Evolutionary conservation across 2,113 vertebrate species (phyloP).

Genomic region (Entosphenus tridentatus): DNA sequence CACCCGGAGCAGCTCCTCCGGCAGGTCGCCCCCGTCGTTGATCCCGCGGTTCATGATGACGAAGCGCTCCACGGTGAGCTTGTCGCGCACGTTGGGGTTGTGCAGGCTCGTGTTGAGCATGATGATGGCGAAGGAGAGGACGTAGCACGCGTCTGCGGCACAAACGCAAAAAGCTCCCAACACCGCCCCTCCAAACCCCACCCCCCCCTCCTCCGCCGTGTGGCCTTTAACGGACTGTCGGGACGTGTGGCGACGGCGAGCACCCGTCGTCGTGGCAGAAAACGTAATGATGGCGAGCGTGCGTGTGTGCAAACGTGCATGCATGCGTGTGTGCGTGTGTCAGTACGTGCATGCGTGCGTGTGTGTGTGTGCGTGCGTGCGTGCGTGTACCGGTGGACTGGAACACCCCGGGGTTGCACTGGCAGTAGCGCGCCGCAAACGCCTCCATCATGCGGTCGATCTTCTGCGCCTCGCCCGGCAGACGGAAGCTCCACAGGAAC

Average conservation of each 20-base stretch:
- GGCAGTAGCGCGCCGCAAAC: slow-evolving; percentile 61
- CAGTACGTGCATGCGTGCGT: no score
- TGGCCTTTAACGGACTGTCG: no score
- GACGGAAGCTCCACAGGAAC: slow-evolving; percentile 74
- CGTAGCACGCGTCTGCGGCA: slow-evolving; percentile 64
- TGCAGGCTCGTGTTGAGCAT: slow-evolving; percentile 94
- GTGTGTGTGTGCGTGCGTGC: not conserved
- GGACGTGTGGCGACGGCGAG: no score
- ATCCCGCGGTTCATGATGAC: slow-evolving; percentile 73
- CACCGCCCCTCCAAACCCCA: no score
- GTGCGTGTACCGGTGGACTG: slow-evolving; percentile 39
- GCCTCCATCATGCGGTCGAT: slow-evolving; percentile 86
- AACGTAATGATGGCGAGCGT: no score
- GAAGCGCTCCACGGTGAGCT: slow-evolving; percentile 58
- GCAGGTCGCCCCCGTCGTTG: slow-evolving; percentile 50
- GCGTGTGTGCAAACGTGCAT: not conserved
- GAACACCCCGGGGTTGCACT: slow-evolving; percentile 60
- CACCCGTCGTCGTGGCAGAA: no score
- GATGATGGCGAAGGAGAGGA: slow-evolving; percentile 82
- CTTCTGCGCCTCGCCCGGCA: slow-evolving; percentile 68
- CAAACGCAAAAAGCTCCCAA: slow-evolving; percentile 6
- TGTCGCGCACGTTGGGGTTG: slow-evolving; percentile 82
- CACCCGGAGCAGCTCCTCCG: slow-evolving; percentile 49
- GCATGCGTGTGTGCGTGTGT: not conserved
- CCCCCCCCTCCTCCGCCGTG: no score